Base-by-base conservation (phyloP, 2,113 vertebrate genomes). In the Gymnogyps californianus region DNA sequence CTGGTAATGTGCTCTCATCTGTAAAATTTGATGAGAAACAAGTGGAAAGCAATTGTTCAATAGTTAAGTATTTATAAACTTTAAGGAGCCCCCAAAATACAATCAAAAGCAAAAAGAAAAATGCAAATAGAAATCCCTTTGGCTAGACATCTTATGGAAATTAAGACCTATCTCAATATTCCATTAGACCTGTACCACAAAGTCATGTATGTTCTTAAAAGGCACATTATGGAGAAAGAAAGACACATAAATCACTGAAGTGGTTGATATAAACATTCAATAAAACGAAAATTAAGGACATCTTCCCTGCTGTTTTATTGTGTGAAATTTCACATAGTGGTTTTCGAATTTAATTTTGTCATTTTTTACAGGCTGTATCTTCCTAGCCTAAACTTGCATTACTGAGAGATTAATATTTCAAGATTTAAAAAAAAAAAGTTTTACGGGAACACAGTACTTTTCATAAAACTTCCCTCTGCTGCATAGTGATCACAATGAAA, bases 71-170 rank as follows among this genome's bases (percentile, higher is more conserved):
- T 38, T 62, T 57, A 6, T 14, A 62, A 67, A 58, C 2, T 2
- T 58, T 75, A 40, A 69, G 13, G 2, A 8, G 1, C 4, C 4
- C 3, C 7, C 8, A 46, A 70, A 79, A 55, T 15, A 29, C 13
- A 65, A 31, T 6, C 16, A 36, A 70, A 79, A 65, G 12, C 25
- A 58, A 62, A 62, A 6, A 34, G 9, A 52, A 54, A 12, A 44
- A n/a, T 11, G 2, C 5, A 66, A 51, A 70, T 19, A 87, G 2
- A 1, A 79, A 51, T 2, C 0, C 6, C 4, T 36, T 51, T 52
- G 57, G 5, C 12, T 44, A 80, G 5, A 52, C 1, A 13, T 10
- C 5, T 66, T 42, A 47, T 8, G 14, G 9, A 76, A 75, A 42
- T 42, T 20, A 71, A 57, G 6, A 38, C 2, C 36, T 52, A 7